Percentiles rank a stretch among this genome's conserved stretches.
Conservation (phyloP, 2,888 invertebrate species). For the Autographa pulchrina region DNA sequence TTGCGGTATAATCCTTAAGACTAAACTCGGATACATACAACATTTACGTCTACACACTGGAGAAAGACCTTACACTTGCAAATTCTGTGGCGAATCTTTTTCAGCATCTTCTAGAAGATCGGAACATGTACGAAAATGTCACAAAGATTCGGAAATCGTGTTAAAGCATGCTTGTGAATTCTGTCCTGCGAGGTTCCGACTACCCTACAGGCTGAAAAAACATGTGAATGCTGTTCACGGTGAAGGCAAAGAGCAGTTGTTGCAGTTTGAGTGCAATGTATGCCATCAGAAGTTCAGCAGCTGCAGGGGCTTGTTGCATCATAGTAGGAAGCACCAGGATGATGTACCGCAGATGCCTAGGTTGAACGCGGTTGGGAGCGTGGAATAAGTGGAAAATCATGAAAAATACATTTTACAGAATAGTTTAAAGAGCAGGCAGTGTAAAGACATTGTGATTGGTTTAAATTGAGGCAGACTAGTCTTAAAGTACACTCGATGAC, state of each 20-base stretch:
- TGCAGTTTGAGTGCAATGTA: conserved; percentile 69
- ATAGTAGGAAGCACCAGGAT: conserved; percentile 73
- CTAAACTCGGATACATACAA: conserved; percentile 77
- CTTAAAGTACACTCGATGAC: neutral
- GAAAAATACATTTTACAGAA: too few relatives aligned
- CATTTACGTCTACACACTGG: conserved; percentile 82
- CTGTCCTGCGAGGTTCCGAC: conserved; percentile 77
- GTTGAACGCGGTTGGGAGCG: conserved; percentile 6
- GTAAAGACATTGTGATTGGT: too few relatives aligned
- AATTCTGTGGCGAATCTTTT: conserved; percentile 77
- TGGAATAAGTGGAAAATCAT: neutral
- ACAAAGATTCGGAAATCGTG: conserved; percentile 64
- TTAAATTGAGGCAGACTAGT: too few relatives aligned
- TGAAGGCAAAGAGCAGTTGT: conserved; percentile 40
- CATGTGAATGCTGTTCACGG: conserved; percentile 73
- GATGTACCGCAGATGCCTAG: conserved; percentile 17
- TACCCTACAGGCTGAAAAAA: conserved; percentile 74
- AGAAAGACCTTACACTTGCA: conserved; percentile 78
- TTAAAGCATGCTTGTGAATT: conserved; percentile 73
- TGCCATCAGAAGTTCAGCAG: conserved; percentile 77
- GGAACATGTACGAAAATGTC: conserved; percentile 75
- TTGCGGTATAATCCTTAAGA: conserved; percentile 74
- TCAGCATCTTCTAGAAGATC: conserved; percentile 81
- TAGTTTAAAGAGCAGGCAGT: too few relatives aligned
- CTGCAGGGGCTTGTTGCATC: conserved; percentile 73